Evolutionary conservation across 2,113 vertebrate genomes (phyloP).

Genomic region (Morone chrysops): DNA sequence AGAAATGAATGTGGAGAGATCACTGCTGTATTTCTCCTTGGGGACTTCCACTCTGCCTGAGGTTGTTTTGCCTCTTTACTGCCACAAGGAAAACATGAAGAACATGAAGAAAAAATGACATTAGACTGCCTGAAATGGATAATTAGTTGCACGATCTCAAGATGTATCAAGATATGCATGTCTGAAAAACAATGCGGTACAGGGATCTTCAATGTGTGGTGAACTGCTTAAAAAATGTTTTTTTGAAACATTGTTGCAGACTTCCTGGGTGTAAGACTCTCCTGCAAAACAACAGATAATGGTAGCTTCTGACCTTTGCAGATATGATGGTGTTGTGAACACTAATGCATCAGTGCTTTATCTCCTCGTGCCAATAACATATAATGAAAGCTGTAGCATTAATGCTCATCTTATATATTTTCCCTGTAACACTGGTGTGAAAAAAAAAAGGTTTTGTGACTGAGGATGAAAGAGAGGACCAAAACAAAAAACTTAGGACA

Average conservation of each 20-base stretch:
- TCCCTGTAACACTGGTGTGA: too few species aligned
- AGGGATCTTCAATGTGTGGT: background rate
- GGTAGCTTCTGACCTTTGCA: background rate
- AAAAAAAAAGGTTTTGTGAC: background rate
- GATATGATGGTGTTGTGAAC: background rate
- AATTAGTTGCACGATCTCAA: background rate
- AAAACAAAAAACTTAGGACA: background rate
- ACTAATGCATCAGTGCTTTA: background rate
- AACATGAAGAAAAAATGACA: slow-evolving; percentile 11
- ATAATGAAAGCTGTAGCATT: background rate
- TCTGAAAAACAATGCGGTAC: slow-evolving; percentile 7
- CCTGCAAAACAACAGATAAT: background rate
- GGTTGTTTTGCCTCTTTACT: slow-evolving; percentile 3
- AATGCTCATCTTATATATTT: background rate
- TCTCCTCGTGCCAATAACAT: background rate
- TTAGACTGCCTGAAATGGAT: background rate
- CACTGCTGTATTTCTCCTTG: background rate
- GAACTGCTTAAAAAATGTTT: background rate
- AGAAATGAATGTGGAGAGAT: slow-evolving; percentile 3
- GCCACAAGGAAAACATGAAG: background rate
- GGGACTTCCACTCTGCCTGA: slow-evolving; percentile 19
- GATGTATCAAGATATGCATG: too few species aligned
- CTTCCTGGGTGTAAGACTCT: background rate
- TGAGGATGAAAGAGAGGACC: background rate
- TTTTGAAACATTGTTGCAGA: background rate